These are phyloP conservation scores for Troides helena DNA, from an alignment of 2,888 invertebrate genomes.

Conservation along the genomic window DNA sequence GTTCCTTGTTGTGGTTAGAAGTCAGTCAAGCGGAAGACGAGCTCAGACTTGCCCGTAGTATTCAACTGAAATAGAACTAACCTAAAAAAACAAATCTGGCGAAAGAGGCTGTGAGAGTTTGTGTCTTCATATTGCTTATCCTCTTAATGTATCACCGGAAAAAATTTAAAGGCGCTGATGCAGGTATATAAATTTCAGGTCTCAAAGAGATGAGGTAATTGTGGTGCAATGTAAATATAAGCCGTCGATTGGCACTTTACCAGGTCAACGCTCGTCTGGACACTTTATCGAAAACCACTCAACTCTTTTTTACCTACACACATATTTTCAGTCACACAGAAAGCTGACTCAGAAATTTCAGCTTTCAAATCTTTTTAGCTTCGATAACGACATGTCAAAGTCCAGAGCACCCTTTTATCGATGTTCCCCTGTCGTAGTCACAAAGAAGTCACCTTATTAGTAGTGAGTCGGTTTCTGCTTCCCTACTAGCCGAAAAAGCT, in stretches of 20 bases:
- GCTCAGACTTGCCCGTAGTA: no score
- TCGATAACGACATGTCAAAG: conserved; percentile 14
- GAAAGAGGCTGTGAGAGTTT: no score
- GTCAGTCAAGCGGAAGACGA: no score
- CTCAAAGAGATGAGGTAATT: not conserved
- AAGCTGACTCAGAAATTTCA: conserved; percentile 1
- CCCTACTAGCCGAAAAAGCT: not conserved
- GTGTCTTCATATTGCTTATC: no score
- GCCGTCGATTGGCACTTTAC: no score
- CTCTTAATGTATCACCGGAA: no score
- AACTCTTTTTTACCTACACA: not conserved
- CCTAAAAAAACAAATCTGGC: no score
- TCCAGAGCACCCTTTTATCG: conserved; percentile 9
- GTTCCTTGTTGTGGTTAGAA: no score
- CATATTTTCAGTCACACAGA: not conserved
- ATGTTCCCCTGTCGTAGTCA: conserved; percentile 6
- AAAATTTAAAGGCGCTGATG: no score
- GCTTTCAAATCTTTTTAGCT: conserved; percentile 6
- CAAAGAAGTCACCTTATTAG: conserved; percentile 10
- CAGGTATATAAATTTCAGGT: not conserved
- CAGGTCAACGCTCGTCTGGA: not conserved
- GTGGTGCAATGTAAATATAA: not conserved
- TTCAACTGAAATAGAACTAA: no score
- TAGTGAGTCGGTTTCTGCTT: not conserved
- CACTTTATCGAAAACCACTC: not conserved